Conservation (phyloP, 1,140 invertebrate genomes). For the Drosophila obscura region DNA sequence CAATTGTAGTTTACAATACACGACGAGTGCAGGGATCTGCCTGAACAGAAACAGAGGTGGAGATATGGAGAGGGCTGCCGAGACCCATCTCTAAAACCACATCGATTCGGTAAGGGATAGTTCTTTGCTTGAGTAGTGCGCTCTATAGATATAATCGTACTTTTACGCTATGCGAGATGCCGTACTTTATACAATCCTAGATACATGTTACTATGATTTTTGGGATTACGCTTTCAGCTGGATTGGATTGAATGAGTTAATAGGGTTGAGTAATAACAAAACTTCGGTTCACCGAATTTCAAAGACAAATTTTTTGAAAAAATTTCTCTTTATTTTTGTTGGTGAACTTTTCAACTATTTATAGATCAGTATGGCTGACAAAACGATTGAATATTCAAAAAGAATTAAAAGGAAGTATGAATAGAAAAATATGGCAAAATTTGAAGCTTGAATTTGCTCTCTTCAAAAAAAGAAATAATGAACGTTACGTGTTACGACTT, state of each 20-base stretch:
- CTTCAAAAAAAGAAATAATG: constrained; percentile 28
- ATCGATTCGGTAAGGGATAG: no score
- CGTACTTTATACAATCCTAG: constrained; percentile 54
- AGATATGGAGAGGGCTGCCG: constrained; percentile 4
- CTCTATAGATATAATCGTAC: constrained; percentile 7
- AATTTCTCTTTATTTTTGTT: not conserved
- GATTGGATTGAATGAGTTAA: constrained; percentile 20
- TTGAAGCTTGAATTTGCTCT: constrained; percentile 48
- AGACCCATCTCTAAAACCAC: constrained; percentile 9
- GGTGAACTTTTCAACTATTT: constrained; percentile 14
- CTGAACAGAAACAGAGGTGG: constrained; percentile 41
- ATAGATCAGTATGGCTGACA: constrained; percentile 53
- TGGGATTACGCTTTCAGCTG: constrained; percentile 19
- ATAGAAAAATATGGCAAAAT: constrained; percentile 45
- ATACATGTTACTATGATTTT: constrained; percentile 22
- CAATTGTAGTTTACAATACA: constrained; percentile 69
- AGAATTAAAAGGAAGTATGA: constrained; percentile 36
- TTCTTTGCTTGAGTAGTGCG: constrained; percentile 23
- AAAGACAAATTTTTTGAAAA: constrained; percentile 4
- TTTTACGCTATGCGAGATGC: constrained; percentile 37
- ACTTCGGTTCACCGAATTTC: constrained; percentile 54
- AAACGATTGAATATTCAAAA: constrained; percentile 31
- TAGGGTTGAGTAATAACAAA: constrained; percentile 28
- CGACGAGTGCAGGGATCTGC: constrained; percentile 56
- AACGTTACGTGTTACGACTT: constrained; percentile 47